Base-by-base conservation (phyloP, 2,888 invertebrate genomes). In the Euclidia mi region DNA sequence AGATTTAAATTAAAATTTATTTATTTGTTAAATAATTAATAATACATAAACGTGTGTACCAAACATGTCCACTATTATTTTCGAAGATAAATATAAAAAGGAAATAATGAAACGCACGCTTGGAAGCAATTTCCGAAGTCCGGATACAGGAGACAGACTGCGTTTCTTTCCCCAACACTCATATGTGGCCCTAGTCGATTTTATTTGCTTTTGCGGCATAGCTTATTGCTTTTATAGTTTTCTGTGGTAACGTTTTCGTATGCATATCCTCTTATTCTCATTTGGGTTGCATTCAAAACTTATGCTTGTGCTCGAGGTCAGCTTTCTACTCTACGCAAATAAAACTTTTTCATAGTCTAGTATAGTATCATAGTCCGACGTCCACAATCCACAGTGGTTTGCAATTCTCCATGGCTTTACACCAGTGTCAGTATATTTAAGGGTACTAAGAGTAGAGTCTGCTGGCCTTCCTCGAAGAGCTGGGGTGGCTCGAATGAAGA, bases 21-120 rank as follows among this genome's bases (percentile, higher is more conserved):
- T 3, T 6, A 6, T 3, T 6, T 25, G 20, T 6, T 25, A 7
- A 25, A 25, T 25, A 25, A 25, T 25, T 34, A n/a, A 34, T 4
- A n/a, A 12, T 34, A 12, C 3, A 3, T 11, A 34, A 12, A 12
- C 11, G 32, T 12, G 6, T 34, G 32, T 6, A 14, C 4, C 11
- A 38, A 56, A 53, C 55, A 60, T 53, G 42, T 64, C 53, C 45
- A 63, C 43, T 31, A 56, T 65, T 61, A 67, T 65, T 53, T 51
- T 61, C 53, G 50, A 50, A 62, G 69, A 75, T 71, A 79, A 79
- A 73, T 77, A 74, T 71, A 68, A 71, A 77, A 76, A 71, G 76
- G 77, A 80, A 76, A 80, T 81, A 82, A 82, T 80, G 79, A 81
- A 80, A 79, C 69, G 67, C 67, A 72, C 75, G 77, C 82, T 73